A percentile compares a stretch with the other conserved stretches of the same genome.
Conservation (phyloP, 2,888 invertebrate species). For the Pristionchus exspectatus region DNA sequence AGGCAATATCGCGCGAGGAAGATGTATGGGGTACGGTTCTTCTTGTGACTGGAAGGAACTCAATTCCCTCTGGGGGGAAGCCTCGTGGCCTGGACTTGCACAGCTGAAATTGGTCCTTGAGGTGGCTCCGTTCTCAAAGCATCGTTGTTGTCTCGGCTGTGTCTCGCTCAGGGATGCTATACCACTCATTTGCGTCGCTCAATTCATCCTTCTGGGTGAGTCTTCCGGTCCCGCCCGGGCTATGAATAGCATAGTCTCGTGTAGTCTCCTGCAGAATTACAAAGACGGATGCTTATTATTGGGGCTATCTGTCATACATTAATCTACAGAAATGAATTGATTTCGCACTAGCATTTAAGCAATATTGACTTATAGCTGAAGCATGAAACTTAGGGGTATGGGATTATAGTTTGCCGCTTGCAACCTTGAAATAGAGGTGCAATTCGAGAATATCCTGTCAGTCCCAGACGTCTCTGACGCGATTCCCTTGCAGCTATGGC, state of each 20-base stretch:
- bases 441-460: not conserved
- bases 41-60: not conserved
- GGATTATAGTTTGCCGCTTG: no score
- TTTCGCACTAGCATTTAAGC: no score
- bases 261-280: not conserved
- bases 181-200: constrained; percentile 64
- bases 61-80: not conserved
- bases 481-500: constrained; percentile 58
- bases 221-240: not conserved
- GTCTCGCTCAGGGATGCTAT: constrained; percentile 64
- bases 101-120: constrained; percentile 53
- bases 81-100: not conserved
- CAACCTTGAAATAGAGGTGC: not conserved
- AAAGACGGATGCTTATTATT: not conserved
- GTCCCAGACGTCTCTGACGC: constrained; percentile 39
- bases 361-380: no score
- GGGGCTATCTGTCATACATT: not conserved
- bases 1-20: not conserved
- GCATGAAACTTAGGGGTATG: no score
- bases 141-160: constrained; percentile 67
- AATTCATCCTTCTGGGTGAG: constrained; percentile 61
- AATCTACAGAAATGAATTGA: no score
- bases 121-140: constrained; percentile 64
- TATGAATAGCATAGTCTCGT: not conserved
- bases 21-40: not conserved